These are phyloP conservation scores for Sprattus sprattus DNA, from an alignment of 2,113 vertebrate genomes.

Conservation along the genomic window DNA sequence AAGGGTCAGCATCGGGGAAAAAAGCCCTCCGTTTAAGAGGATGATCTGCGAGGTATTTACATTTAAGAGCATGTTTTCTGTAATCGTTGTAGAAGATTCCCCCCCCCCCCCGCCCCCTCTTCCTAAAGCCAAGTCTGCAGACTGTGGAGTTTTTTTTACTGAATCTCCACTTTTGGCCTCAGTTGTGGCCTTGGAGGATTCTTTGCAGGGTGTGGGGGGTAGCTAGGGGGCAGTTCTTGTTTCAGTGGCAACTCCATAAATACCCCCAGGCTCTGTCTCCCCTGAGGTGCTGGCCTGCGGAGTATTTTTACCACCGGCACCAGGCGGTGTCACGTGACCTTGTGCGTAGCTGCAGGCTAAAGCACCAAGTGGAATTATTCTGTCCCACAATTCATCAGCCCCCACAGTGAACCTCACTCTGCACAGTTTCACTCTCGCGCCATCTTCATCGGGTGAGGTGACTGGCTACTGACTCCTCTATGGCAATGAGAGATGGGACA, in stretches of 20 bases:
- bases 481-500: background rate
- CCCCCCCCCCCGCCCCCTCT: background rate
- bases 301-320: constrained; percentile 23
- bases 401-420: background rate
- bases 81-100: background rate
- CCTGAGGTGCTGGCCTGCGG: background rate
- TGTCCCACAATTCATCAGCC: background rate
- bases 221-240: constrained; percentile 23
- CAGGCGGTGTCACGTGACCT: background rate
- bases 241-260: constrained; percentile 16
- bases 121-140: constrained; percentile 24
- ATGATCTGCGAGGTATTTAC: constrained; percentile 31
- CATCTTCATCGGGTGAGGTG: background rate
- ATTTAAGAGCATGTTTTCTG: constrained; percentile 4
- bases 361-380: background rate
- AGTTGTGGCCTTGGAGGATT: constrained; percentile 30
- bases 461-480: background rate
- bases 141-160: constrained; percentile 4
- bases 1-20: background rate
- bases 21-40: background rate
- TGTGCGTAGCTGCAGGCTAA: background rate
- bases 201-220: background rate
- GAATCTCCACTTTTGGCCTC: constrained; percentile 11
- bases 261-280: background rate
- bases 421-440: background rate